These are phyloP conservation scores for Leptothorax acervorum DNA, from an alignment of 2,888 invertebrate genomes.

Conservation along the genomic window DNA sequence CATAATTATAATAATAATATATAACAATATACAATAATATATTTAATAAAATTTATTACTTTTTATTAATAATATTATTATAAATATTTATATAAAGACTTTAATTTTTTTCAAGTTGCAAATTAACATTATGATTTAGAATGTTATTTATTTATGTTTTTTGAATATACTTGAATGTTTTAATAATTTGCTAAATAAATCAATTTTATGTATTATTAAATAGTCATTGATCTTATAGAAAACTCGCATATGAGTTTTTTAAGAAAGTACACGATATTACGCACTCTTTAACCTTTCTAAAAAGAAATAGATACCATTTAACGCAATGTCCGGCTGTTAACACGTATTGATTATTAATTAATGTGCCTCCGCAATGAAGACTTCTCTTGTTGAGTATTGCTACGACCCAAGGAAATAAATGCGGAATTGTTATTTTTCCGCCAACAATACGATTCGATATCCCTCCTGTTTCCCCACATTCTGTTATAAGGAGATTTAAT, in stretches of 20 bases:
- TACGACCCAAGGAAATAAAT: constrained; percentile 87
- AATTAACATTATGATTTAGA: neutral
- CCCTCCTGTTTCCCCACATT: constrained; percentile 78
- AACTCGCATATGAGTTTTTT: neutral
- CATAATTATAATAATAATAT: neutral
- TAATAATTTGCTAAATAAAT: neutral
- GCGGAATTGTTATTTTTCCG: constrained; percentile 86
- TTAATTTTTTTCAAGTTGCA: neutral
- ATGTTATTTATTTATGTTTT: neutral
- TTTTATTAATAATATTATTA: neutral
- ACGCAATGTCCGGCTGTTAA: constrained; percentile 88
- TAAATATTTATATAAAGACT: neutral
- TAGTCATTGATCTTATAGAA: neutral
- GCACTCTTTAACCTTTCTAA: neutral
- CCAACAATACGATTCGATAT: constrained; percentile 86
- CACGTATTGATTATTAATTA: constrained; percentile 87
- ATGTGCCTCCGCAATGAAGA: constrained; percentile 87
- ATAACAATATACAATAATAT: neutral
- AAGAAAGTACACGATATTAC: neutral
- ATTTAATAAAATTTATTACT: neutral
- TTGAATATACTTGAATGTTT: neutral
- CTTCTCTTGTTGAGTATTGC: constrained; percentile 85
- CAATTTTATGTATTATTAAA: neutral
- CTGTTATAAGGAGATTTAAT: constrained; percentile 65
- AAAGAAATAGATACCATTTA: constrained; percentile 85